Conservation (phyloP, 2,888 invertebrate genomes). For the Lottia gigantea region DNA sequence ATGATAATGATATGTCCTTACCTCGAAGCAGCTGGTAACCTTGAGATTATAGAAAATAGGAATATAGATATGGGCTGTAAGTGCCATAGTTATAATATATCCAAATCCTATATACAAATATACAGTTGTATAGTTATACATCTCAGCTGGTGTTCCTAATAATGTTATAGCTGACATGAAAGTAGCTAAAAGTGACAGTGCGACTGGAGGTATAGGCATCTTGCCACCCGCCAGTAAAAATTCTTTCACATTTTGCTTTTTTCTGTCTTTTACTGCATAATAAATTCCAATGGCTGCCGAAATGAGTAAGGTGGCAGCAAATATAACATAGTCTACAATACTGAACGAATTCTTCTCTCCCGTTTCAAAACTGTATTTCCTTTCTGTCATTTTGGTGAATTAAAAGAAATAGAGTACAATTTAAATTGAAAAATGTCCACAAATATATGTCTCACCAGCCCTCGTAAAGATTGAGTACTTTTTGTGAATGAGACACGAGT, state of each 20-base stretch:
- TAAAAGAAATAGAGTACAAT: too few relatives aligned
- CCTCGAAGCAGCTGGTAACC: conserved; percentile 56
- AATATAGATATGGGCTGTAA: conserved; percentile 50
- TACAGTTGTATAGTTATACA: conserved; percentile 46
- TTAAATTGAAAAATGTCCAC: too few relatives aligned
- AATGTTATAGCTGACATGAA: conserved; percentile 45
- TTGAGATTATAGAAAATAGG: conserved; percentile 54
- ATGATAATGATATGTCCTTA: too few relatives aligned
- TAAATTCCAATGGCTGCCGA: conserved; percentile 52
- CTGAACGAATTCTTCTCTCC: conserved; percentile 25
- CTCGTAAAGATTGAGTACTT: too few relatives aligned
- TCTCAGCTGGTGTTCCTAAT: conserved; percentile 43
- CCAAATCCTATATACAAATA: conserved; percentile 55
- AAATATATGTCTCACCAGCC: too few relatives aligned
- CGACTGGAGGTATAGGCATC: conserved; percentile 62
- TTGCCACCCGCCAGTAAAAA: conserved; percentile 61
- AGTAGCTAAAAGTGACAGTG: conserved; percentile 61
- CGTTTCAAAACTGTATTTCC: conserved; percentile 31
- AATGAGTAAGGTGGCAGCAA: conserved; percentile 30
- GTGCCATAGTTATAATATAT: conserved; percentile 54
- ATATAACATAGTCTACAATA: conserved; percentile 35
- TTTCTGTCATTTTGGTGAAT: neutral
- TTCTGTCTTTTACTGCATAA: conserved; percentile 71
- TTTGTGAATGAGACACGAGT: too few relatives aligned
- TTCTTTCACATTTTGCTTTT: conserved; percentile 70